A percentile compares a stretch with the other conserved stretches of the same genome.
Conservation (phyloP, 1,140 invertebrate species). For the Trichogramma pretiosum region DNA sequence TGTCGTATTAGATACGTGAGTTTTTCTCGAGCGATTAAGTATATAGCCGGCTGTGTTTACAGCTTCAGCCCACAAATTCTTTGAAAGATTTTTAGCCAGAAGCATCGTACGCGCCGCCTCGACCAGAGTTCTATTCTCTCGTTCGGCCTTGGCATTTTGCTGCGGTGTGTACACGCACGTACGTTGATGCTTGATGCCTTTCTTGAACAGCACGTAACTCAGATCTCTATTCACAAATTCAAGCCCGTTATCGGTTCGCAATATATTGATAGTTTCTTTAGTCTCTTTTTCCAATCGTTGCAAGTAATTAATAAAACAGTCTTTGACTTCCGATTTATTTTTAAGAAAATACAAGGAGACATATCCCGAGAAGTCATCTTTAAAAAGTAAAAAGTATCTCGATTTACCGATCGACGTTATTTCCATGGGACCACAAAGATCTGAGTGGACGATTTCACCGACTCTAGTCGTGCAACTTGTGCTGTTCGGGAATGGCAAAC, state of each 20-base stretch:
- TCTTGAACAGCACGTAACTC: background rate
- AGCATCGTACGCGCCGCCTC: conserved; percentile 24
- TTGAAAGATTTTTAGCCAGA: conserved; percentile 5
- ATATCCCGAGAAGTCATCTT: conserved; percentile 38
- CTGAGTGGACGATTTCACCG: conserved; percentile 36
- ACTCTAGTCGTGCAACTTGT: background rate
- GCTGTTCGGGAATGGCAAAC: conserved; percentile 8
- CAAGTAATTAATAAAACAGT: conserved; percentile 23
- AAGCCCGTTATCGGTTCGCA: too few species aligned
- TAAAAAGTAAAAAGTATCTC: conserved; percentile 35
- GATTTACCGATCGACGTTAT: too few species aligned
- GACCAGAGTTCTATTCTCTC: conserved; percentile 30
- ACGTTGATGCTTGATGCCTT: conserved; percentile 18
- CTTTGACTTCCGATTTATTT: conserved; percentile 28
- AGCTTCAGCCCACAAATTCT: conserved; percentile 20
- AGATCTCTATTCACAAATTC: conserved; percentile 24
- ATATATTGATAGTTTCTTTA: conserved; percentile 19
- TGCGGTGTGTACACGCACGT: conserved; percentile 25
- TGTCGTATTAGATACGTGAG: conserved; percentile 15
- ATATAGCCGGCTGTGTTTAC: too few species aligned
- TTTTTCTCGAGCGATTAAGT: conserved; percentile 14
- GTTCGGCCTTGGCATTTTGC: conserved; percentile 31
- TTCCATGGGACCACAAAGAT: conserved; percentile 43
- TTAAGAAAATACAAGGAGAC: conserved; percentile 31
- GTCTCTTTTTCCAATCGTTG: conserved; percentile 21